Base-by-base conservation (phyloP, 2,888 invertebrate species). In the Rhimphoctona megacephalus region DNA sequence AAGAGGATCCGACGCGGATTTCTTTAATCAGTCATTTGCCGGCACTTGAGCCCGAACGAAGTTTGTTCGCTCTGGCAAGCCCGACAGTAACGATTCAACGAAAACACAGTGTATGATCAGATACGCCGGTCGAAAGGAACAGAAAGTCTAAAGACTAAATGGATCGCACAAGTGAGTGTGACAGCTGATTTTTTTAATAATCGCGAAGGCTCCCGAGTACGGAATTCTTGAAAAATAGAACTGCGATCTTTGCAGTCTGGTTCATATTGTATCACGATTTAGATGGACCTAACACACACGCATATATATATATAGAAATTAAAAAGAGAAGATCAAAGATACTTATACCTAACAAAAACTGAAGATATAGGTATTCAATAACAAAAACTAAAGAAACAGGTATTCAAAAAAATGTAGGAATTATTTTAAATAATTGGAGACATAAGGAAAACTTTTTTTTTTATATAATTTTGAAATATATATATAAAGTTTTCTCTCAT, bases 21-120 rank as follows among this genome's bases (percentile, higher is more conserved):
- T 92, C 92, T 92, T 92, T 92, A 92, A 92, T 92, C 92, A 92
- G 92, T 92, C 92, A 92, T 91, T 88, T 89, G 84, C 90, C 87
- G 81, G 86, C 73, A 83, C 85, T 72, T 81, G 84, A 61, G 79
- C 74, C 33, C 46, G 80, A 33, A 64, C 67, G 67, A 52, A 81
- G 74, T 81, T 67, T 67, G 57, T 70, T 33, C 25, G 25, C 9
- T 74, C 67, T 61, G 52, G 17, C 57, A 52, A 70, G 54, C 36
- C 54, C 57, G 81, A 70, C 69, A 66, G 67, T 36, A 87, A 86
- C 76, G 87, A 88, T 82, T 72, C 81, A 84, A 83, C 80, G 86
- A 87, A 87, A 86, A 83, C 69, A 86, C 81, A 66, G 46, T 54
- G 79, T 83, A 83, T 78, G 61, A 81, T 78, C 49, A 78, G 76